Conservation (phyloP, 2,888 invertebrate genomes). For the Sphaerophoria taeniata region DNA sequence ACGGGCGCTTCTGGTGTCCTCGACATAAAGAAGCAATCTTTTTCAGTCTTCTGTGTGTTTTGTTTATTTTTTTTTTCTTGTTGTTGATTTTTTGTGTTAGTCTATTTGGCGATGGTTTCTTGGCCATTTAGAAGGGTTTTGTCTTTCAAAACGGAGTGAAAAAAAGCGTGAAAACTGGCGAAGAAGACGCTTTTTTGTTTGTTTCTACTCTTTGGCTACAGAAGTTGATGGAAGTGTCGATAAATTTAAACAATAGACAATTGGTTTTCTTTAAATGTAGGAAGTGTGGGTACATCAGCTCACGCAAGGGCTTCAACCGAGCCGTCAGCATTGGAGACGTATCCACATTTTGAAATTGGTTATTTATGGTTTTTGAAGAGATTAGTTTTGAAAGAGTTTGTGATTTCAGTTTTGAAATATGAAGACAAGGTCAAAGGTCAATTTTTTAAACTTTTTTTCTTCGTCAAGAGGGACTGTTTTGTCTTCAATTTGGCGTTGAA, state of each 20-base stretch:
- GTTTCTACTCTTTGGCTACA: neutral
- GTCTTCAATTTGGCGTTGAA: too few species aligned
- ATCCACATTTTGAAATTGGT: neutral
- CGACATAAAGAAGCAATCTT: conserved; percentile 58
- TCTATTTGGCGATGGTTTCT: conserved; percentile 29
- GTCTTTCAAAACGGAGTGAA: conserved; percentile 10
- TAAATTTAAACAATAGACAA: conserved; percentile 40
- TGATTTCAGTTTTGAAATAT: neutral
- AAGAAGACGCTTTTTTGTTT: conserved; percentile 12
- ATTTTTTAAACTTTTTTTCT: too few species aligned
- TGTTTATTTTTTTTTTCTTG: neutral
- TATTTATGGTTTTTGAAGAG: neutral
- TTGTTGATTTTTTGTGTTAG: neutral
- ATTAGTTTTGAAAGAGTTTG: neutral
- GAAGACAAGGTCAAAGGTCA: neutral
- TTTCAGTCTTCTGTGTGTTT: conserved; percentile 33
- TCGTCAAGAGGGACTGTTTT: too few species aligned
- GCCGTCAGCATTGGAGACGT: neutral
- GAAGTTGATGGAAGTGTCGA: conserved; percentile 34
- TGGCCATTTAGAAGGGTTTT: conserved; percentile 62
- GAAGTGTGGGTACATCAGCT: neutral
- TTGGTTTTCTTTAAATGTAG: conserved; percentile 4
- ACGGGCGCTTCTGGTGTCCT: conserved; percentile 55
- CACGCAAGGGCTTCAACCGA: neutral
- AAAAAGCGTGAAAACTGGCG: conserved; percentile 11